Base-by-base conservation (phyloP, 1,140 invertebrate genomes). In the Galendromus occidentalis region DNA sequence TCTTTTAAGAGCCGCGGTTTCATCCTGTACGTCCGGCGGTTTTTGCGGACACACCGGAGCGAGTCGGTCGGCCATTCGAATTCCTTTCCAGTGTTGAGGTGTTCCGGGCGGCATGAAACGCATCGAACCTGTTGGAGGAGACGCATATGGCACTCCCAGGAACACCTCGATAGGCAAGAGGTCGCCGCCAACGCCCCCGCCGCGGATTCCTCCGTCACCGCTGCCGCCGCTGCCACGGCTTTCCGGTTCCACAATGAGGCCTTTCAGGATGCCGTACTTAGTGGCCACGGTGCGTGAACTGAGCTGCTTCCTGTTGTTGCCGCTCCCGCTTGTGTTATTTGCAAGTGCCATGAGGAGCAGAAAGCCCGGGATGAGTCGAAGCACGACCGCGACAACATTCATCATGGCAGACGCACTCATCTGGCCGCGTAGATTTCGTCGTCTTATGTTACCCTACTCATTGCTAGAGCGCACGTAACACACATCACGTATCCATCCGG, bases 101-200 rank as follows among this genome's bases (percentile, higher is more conserved):
- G 85, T 88, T 1, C 91, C 88, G 12, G 90, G 89, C 12, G 90
- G 88, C 88, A 94, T 93, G 73, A 94, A 93, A 42, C 92, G 79
- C 30, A 95, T 78, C 63, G 83, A 84, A 17, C 88, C 89, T 1
- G 87, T 79, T 7, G 91, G 91, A 29, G 92, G 86, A 25, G 89
- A 90, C 14, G 91, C 92, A 74, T 95, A 97, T 0, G 91, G 91
- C 44, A 97, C 83, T 18, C 92, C 92, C 7, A 88, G 80, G 74
- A 91, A 97, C 63, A 91, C 86, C 76, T 93, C 90, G 64, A 59
- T 22, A 17, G 51, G 51, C 22, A 59, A 59, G 12, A 33, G 51
- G 22, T 59, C 51, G 22, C 51, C 14, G 4, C 5, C 14, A 47
- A 18, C 42, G 18, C 12, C 42, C 7, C 28, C 28, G 28, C 45